Evolutionary conservation across 37 sponge, comb jelly and placozoan species (phyloP), one percentile per base, ranked within the genome.

Genomic region (Mnemiopsis leidyi): DNA sequence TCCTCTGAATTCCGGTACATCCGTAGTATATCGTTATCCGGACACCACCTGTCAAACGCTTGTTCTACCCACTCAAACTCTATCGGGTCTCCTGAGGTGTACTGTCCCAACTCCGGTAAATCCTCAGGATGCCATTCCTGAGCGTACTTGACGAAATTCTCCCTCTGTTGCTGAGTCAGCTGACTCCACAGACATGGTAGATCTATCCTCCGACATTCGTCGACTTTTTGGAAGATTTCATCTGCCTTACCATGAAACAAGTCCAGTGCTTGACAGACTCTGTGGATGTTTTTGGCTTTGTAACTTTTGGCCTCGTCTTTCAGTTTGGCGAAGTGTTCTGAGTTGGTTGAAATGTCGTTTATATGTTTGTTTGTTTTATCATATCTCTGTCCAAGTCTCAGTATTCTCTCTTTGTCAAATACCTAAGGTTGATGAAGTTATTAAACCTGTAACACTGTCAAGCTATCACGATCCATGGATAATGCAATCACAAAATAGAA

Each of bases 361-460:
- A 85, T 85, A 9, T 40, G 29, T 13, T 35, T 13, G 2, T 28
- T 25, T 39, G 39, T 85, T 26, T 85, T 40, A 33, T 85, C 90
- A 61, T 85, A 85, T 18, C 35, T 21, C 26, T 26, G 90, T 25
- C 90, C 90, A 5, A 85, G 40, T 33, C 90, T 28, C 0, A 85
- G 61, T 1, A 85, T 40, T 37, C 35, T 85, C 5, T 85, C 90
- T 38, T 85, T 85, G 90, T 38, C 61, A 28, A 85, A 77, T 18
- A 77, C 20, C 79, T 77, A 36, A n/a, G n/a, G n/a, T n/a, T n/a
- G n/a, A n/a, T n/a, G n/a, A n/a, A n/a, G n/a, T n/a, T n/a, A n/a
- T n/a, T n/a, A n/a, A n/a, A n/a, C n/a, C n/a, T n/a, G n/a, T n/a
- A n/a, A n/a, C n/a, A n/a, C n/a, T n/a, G n/a, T n/a, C n/a, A n/a